phyloP scores from a whole-genome alignment of 2,888 invertebrate genomes.

The Callimorpha dominula region DNA sequence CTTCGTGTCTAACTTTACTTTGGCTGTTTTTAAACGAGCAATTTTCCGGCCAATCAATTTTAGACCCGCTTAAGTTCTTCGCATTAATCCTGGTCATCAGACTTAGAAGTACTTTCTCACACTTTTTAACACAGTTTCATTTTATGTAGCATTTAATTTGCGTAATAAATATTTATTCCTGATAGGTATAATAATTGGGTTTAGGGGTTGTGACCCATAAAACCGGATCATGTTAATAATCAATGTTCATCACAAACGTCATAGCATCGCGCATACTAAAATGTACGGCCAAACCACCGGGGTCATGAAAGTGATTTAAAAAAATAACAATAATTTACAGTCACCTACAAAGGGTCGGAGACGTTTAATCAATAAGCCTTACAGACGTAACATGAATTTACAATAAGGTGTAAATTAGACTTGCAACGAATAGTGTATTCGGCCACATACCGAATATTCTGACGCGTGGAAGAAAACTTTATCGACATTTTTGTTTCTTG shows the following conservation, averaged over 20 bases:
- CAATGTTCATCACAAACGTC: neutral
- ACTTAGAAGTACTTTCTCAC: neutral
- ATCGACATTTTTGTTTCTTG: too few species aligned
- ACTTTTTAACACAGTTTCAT: neutral
- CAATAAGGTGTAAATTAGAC: neutral
- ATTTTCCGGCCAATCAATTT: slow-evolving; percentile 44
- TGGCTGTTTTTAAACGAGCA: slow-evolving; percentile 29
- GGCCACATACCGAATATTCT: too few species aligned
- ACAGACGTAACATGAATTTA: neutral
- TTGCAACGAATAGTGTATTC: too few species aligned
- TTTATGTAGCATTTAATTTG: neutral
- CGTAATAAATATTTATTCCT: neutral
- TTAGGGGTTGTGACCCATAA: neutral
- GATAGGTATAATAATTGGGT: neutral
- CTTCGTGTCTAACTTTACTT: slow-evolving; percentile 34
- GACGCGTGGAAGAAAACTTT: too few species aligned
- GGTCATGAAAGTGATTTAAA: neutral
- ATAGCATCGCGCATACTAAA: neutral
- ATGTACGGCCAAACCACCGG: neutral
- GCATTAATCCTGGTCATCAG: neutral
- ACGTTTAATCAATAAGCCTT: neutral
- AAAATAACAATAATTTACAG: slow-evolving; percentile 4
- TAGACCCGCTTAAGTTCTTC: slow-evolving; percentile 32
- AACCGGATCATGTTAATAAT: neutral
- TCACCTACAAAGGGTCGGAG: neutral